Percentiles rank a stretch among this genome's conserved stretches.
These are phyloP conservation scores for Protobothrops mucrosquamatus DNA, from an alignment of 2,113 vertebrate genomes.

Conservation along the genomic window DNA sequence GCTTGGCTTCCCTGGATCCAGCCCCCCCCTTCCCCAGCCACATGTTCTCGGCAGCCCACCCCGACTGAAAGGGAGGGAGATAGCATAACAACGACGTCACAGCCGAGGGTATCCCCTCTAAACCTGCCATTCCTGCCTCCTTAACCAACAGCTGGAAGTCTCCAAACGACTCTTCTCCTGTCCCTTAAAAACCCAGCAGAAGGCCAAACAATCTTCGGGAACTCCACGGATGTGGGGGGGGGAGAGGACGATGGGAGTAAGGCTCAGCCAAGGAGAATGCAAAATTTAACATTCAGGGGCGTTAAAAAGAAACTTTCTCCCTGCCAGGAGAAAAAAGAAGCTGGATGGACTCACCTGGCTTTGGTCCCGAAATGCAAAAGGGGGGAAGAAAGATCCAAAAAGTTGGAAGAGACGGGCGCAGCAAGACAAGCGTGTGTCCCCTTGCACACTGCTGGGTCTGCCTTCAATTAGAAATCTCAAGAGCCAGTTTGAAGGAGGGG, in stretches of 20 bases:
- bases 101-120: conserved; percentile 16
- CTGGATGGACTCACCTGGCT: background rate
- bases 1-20: background rate
- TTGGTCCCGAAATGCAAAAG: too few species aligned
- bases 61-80: background rate
- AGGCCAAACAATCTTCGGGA: background rate
- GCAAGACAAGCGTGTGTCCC: background rate
- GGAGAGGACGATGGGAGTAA: rapidly evolving
- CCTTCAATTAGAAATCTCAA: conserved; percentile 14
- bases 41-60: background rate
- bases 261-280: background rate
- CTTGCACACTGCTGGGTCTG: background rate
- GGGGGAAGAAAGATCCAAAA: too few species aligned
- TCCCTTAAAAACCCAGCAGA: conserved; percentile 12
- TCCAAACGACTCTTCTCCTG: conserved; percentile 1
- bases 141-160: conserved; percentile 8
- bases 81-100: background rate
- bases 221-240: rapidly evolving
- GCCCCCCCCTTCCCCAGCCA: background rate
- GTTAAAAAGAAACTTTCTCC: background rate
- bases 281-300: too few species aligned
- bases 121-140: background rate
- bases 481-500: background rate
- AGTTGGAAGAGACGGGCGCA: background rate
- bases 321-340: rapidly evolving